Conservation (phyloP, 1,140 invertebrate genomes). For the Caenorhabditis latens region DNA sequence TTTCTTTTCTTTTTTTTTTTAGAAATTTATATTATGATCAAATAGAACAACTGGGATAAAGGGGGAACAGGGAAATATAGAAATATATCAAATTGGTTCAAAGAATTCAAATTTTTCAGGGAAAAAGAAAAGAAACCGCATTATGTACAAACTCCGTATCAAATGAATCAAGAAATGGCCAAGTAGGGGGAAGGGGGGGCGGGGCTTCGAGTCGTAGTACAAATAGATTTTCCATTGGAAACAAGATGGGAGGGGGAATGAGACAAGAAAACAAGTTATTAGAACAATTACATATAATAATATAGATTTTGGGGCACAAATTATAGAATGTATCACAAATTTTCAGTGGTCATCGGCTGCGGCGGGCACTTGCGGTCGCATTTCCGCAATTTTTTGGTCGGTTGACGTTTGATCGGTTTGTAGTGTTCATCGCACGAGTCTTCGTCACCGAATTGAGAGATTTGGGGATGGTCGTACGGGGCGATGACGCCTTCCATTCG, state of each 20-base stretch:
- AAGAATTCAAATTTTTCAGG: no score
- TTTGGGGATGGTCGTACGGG: constrained; percentile 25
- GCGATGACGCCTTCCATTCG: constrained; percentile 12
- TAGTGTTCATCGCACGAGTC: constrained; percentile 67
- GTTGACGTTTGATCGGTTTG: constrained; percentile 47
- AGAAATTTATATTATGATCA: no score
- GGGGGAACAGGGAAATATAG: no score
- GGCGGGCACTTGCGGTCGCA: background rate
- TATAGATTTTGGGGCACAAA: background rate
- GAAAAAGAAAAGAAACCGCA: background rate
- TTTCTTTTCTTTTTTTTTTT: no score
- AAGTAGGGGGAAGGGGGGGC: background rate
- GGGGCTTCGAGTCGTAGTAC: background rate
- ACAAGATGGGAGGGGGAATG: background rate
- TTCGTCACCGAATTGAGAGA: constrained; percentile 63
- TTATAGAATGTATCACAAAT: background rate
- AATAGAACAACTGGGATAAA: no score
- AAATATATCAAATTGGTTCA: no score
- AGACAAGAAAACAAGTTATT: background rate
- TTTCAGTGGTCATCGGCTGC: no score
- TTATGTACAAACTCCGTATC: constrained; percentile 47
- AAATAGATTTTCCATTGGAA: constrained; percentile 9
- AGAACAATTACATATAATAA: background rate
- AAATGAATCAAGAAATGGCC: background rate
- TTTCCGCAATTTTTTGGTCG: constrained; percentile 1